Percentiles rank a stretch among this genome's conserved stretches.
Evolutionary conservation across 2,888 invertebrate species (phyloP).

Genomic region (Acrobasis consociella): DNA sequence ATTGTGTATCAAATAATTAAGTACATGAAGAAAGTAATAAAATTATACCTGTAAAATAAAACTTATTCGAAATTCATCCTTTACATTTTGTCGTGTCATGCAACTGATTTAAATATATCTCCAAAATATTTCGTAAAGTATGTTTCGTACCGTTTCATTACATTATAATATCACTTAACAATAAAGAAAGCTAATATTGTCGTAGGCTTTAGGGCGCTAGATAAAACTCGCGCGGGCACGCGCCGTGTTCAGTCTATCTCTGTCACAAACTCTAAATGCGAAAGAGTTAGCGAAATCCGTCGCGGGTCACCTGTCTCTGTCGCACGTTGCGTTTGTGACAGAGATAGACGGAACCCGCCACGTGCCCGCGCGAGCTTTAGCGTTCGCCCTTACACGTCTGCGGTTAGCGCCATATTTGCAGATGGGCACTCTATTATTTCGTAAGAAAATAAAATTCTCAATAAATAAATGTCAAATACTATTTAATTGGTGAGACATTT

Average conservation of each 20-base stretch:
- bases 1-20: constrained; percentile 31
- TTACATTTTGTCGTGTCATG: background rate
- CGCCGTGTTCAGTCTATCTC: too few species aligned
- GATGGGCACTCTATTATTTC: constrained; percentile 75
- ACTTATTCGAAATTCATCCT: constrained; percentile 11
- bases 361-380: too few species aligned
- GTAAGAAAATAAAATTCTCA: constrained; percentile 82
- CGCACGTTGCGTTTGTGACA: too few species aligned
- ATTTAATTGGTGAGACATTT: constrained; percentile 75
- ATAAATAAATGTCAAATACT: constrained; percentile 82
- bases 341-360: too few species aligned
- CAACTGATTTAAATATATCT: constrained; percentile 39
- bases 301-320: too few species aligned
- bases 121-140: constrained; percentile 20
- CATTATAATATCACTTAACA: constrained; percentile 35
- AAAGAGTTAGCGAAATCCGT: too few species aligned
- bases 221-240: too few species aligned
- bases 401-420: constrained; percentile 77
- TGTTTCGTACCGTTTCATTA: constrained; percentile 1
- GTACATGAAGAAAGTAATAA: constrained; percentile 29
- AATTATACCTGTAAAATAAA: constrained; percentile 21
- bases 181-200: constrained; percentile 44
- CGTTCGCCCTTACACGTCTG: constrained; percentile 50
- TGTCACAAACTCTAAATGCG: too few species aligned
- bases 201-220: too few species aligned